Conservation (phyloP, 2,888 invertebrate species). For the Meta bourneti region DNA sequence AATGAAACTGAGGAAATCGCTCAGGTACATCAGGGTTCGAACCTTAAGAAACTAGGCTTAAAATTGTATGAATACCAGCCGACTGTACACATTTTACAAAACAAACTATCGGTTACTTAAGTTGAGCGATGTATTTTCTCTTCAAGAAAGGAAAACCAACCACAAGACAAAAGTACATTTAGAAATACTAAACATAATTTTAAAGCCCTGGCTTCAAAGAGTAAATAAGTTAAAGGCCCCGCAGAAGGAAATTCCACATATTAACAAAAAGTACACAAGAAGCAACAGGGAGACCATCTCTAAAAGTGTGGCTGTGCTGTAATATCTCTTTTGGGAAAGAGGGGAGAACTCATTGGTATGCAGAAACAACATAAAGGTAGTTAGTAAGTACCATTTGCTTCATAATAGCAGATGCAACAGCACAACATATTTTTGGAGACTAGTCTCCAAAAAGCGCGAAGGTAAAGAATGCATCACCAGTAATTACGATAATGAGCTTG, state of each 20-base stretch:
- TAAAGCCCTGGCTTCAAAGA: no score
- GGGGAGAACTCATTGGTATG: not conserved
- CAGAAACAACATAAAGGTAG: not conserved
- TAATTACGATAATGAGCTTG: slow-evolving; percentile 33
- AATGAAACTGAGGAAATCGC: no score
- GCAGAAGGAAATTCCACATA: not conserved
- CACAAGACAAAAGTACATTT: no score
- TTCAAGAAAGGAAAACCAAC: no score
- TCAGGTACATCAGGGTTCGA: no score
- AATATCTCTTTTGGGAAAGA: not conserved
- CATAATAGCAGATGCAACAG: not conserved
- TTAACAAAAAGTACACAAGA: not conserved
- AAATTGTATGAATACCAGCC: no score
- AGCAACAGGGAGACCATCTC: not conserved
- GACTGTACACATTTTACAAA: no score
- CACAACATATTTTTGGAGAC: slow-evolving; percentile 16
- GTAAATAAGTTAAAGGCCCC: no score
- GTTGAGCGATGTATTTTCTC: no score
- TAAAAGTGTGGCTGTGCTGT: not conserved
- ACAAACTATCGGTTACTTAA: no score
- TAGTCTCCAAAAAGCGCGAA: not conserved
- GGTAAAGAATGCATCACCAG: slow-evolving; percentile 27
- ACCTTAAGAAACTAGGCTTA: no score
- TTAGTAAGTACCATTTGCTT: not conserved
- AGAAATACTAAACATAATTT: no score